Evolutionary conservation across 2,113 vertebrate species (phyloP).

Genomic region (Phodopus roborovskii): DNA sequence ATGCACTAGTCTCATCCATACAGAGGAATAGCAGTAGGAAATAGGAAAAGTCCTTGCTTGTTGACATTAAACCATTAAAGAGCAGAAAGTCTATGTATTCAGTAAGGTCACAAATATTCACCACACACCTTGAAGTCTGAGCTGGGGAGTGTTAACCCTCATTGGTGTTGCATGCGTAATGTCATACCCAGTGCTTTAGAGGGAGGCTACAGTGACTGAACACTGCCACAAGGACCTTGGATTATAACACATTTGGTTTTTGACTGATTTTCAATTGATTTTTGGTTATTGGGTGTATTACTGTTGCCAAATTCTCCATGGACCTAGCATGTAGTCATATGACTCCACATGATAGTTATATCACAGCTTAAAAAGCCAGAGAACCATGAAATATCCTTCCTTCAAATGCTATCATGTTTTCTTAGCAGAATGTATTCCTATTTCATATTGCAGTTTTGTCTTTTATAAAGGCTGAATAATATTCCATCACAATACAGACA

Average conservation of each 20-base stretch:
- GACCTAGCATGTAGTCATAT: not conserved
- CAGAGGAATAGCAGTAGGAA: not conserved
- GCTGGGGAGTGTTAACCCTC: not conserved
- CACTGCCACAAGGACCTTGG: not conserved
- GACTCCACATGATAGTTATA: not conserved
- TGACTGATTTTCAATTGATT: not conserved
- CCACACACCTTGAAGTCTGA: not conserved
- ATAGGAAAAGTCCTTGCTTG: not conserved
- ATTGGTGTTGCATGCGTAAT: fast-evolving
- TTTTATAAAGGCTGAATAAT: not conserved
- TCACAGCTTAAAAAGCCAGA: not conserved
- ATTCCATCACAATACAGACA: not conserved
- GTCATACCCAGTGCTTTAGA: not conserved
- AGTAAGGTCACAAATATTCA: not conserved
- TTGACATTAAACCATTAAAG: not conserved
- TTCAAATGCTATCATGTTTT: not conserved
- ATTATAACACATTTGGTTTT: not conserved
- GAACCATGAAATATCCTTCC: not conserved
- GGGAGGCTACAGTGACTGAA: fast-evolving
- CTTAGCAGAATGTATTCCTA: not conserved
- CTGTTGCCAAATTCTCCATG: not conserved
- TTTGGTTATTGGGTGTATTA: not conserved
- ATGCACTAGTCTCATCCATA: not conserved
- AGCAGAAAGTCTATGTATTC: not conserved
- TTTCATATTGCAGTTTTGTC: not conserved